Conservation (phyloP, 2,797 vertebrate genomes). For the Microchirus variegatus region DNA sequence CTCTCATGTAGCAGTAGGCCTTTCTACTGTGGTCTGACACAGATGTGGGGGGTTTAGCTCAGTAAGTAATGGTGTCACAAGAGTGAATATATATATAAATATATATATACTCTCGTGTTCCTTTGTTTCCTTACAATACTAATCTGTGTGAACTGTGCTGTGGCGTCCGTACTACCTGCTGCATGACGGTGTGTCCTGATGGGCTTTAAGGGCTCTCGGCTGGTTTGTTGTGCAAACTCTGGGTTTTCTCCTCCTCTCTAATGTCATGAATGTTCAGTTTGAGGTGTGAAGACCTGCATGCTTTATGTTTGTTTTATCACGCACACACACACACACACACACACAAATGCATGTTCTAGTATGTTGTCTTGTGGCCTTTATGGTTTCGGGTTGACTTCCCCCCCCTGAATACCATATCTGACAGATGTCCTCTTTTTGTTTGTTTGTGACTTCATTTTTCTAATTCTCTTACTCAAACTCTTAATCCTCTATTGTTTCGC, state of each 20-base stretch:
- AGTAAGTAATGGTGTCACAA: constrained; percentile 78
- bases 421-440: background rate
- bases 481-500: background rate
- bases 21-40: constrained; percentile 84
- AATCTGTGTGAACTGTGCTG: constrained; percentile 56
- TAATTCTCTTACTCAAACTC: too few relatives aligned
- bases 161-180: constrained; percentile 37
- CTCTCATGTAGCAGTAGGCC: constrained; percentile 78
- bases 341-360: constrained; percentile 43
- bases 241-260: constrained; percentile 11
- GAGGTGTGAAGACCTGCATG: background rate
- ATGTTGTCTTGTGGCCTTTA: constrained; percentile 6
- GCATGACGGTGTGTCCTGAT: constrained; percentile 50
- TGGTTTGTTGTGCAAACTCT: constrained; percentile 19
- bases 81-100: constrained; percentile 2
- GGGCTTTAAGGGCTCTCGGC: constrained; percentile 29
- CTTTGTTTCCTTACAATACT: constrained; percentile 49
- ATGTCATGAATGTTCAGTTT: constrained; percentile 17
- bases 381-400: constrained; percentile 1
- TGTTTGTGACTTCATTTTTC: background rate
- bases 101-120: too few relatives aligned
- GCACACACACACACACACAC: background rate
- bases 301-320: constrained; percentile 6
- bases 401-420: background rate
- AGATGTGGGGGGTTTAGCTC: constrained; percentile 70